phyloP scores from a whole-genome alignment of 2,113 vertebrate genomes.

The Lophochroa leadbeateri region DNA sequence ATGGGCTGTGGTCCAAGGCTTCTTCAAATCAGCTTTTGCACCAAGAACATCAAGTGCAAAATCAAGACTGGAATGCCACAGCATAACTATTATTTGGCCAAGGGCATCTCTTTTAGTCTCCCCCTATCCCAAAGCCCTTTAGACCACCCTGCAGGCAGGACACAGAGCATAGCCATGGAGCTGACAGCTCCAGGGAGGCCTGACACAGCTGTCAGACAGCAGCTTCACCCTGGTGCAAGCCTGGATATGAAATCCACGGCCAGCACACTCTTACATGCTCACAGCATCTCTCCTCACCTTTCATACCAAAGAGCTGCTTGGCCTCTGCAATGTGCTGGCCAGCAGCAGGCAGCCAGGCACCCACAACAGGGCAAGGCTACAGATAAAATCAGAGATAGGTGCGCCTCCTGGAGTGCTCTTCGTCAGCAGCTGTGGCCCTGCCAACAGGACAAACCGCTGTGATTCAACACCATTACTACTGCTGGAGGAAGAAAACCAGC shows the following conservation, averaged over 20 bases:
- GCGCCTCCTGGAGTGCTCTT: neutral
- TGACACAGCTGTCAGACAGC: neutral
- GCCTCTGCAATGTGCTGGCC: neutral
- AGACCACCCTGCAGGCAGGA: neutral
- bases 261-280: neutral
- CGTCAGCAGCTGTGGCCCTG: neutral
- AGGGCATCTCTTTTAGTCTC: neutral
- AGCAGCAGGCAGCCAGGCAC: neutral
- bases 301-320: neutral
- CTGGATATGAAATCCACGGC: accelerated
- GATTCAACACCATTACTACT: neutral
- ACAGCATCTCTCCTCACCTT: neutral
- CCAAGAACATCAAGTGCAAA: neutral
- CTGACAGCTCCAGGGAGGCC: neutral
- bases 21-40: neutral
- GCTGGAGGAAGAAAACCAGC: neutral
- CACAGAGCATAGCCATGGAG: accelerated
- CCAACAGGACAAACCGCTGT: neutral
- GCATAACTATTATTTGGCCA: neutral
- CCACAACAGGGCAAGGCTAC: neutral
- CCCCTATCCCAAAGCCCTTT: neutral
- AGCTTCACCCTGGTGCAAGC: neutral
- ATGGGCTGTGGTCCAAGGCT: neutral
- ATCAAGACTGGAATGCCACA: neutral
- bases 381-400: neutral